Evolutionary conservation across 1,140 invertebrate species (phyloP), one percentile per base, ranked within the genome.

Genomic region (Euborellia annulipes): DNA sequence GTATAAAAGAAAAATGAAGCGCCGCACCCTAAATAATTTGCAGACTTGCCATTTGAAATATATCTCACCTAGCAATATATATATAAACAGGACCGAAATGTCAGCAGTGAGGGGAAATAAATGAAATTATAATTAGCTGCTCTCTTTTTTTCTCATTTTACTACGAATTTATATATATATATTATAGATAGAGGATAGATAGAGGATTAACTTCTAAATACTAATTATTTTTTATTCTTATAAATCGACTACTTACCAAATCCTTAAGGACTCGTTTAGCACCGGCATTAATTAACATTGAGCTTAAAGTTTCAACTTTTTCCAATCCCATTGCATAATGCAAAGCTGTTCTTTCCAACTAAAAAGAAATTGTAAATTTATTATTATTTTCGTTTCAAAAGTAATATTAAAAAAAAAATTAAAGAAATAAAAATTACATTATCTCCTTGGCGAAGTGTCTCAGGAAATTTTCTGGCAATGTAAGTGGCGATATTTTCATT

Each of bases 291-390:
- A 89, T 85, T 1, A 90, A 64, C 41, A 89, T 75, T 43, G 73
- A 70, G 53, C 82, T 87, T 13, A 89, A 64, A 2, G 72, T 69
- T 63, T 90, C 85, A 32, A 89, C 80, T 44, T 82, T 76, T 37
- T 83, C 80, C 2, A 86, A 74, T 11, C 83, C 87, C 85, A 91
- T 87, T 0, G 87, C 85, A 59, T 90, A 91, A 61, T 91, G 87
- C 21, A 91, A 64, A 4, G 85, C 75, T 1, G 82, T 87, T 55
- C 86, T 72, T 56, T 88, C 83, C 63, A 92, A 59, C 86, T 91
- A 60, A 37, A 60, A 69, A 58, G 47, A 50, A 50, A 41, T 41
- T 39, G 21, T 37, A 40, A 37, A 42, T 9, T 20, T 14, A 14
- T 38, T 27, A 6, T 6, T 4, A 27, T 27, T 6, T n/a, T n/a